A percentile compares a stretch with the other conserved stretches of the same genome.
These are phyloP conservation scores for Diaprepes abbreviatus DNA, from an alignment of 2,888 invertebrate genomes.

Conservation along the genomic window DNA sequence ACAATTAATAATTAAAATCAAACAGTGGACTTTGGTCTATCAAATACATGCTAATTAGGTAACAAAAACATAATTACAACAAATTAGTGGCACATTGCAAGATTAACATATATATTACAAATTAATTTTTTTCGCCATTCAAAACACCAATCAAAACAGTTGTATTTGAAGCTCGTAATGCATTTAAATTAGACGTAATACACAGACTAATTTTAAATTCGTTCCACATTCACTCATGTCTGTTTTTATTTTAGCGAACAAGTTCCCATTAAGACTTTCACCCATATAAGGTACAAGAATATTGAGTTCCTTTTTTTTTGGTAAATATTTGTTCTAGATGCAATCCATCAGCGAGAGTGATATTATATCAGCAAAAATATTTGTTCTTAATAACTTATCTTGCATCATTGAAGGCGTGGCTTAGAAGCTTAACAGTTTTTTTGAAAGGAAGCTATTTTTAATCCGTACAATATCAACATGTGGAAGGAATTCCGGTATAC, in stretches of 20 bases:
- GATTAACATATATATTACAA: too few relatives aligned
- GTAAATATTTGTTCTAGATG: constrained; percentile 21
- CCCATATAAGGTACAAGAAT: constrained; percentile 13
- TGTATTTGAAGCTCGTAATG: not conserved
- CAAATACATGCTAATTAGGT: too few relatives aligned
- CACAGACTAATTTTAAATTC: not conserved
- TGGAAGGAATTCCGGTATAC: too few relatives aligned
- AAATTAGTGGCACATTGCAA: too few relatives aligned
- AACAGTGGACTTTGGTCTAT: too few relatives aligned
- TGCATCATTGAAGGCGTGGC: not conserved
- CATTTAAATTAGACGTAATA: constrained; percentile 6
- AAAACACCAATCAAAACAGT: not conserved
- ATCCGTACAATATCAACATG: too few relatives aligned
- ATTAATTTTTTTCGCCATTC: not conserved
- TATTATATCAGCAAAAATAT: constrained; percentile 15
- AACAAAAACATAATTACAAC: too few relatives aligned
- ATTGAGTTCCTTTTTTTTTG: constrained; percentile 3
- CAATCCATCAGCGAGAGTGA: constrained; percentile 7
- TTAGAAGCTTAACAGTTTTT: too few relatives aligned
- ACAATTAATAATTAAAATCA: too few relatives aligned
- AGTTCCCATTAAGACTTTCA: constrained; percentile 18
- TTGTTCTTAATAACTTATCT: not conserved
- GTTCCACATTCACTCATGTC: not conserved
- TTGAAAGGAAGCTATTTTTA: too few relatives aligned
- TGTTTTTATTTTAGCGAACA: constrained; percentile 4